These are phyloP conservation scores for Pseudococcus longispinus DNA, from an alignment of 2,888 invertebrate genomes.

Conservation along the genomic window DNA sequence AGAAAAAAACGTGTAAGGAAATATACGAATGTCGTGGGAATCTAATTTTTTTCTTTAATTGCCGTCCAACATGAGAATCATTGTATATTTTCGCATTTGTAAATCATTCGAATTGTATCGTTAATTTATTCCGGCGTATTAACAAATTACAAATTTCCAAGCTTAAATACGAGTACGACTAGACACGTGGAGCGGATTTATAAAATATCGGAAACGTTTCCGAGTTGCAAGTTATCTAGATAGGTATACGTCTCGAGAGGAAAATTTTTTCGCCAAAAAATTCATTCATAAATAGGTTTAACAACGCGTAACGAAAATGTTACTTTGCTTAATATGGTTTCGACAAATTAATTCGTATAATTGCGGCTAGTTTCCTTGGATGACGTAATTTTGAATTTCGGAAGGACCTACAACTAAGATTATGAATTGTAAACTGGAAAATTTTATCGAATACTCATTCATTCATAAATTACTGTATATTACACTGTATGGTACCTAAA, in stretches of 20 bases:
- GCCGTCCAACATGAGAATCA: constrained; percentile 22
- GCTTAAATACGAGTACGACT: background rate
- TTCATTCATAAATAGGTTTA: background rate
- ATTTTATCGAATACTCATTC: background rate
- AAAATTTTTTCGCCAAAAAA: constrained; percentile 3
- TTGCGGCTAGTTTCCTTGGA: background rate
- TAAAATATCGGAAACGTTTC: background rate
- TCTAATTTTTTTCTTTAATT: constrained; percentile 17
- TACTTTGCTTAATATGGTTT: background rate
- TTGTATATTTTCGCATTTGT: constrained; percentile 32
- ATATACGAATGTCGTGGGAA: constrained; percentile 11
- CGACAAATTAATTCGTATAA: background rate
- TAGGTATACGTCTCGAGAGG: background rate
- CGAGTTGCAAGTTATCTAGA: background rate
- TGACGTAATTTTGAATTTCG: background rate
- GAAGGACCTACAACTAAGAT: background rate
- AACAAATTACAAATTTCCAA: constrained; percentile 1
- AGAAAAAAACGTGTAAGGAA: constrained; percentile 28
- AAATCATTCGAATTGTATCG: constrained; percentile 27
- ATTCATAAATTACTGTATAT: too few relatives aligned
- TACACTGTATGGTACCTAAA: too few relatives aligned
- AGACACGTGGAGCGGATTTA: constrained; percentile 10
- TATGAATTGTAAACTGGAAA: background rate
- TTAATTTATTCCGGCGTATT: constrained; percentile 35
- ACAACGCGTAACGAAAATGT: background rate